Base-by-base conservation (phyloP, 2,113 vertebrate genomes). In the Eulacestoma nigropectus region DNA sequence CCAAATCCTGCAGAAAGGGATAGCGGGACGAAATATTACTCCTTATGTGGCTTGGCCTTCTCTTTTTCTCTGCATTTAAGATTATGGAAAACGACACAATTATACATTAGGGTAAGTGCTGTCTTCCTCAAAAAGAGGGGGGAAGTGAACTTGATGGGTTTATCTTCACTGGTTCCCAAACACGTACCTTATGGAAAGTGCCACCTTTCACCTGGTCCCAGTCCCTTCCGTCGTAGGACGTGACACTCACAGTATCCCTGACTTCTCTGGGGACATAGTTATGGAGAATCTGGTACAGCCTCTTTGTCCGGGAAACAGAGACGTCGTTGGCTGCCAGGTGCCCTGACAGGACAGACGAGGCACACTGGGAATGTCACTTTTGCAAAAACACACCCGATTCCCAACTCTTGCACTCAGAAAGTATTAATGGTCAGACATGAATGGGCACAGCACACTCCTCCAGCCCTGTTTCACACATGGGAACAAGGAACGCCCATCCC, bases 131-230 rank as follows among this genome's bases (percentile, higher is more conserved):
- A 64, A 83, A 86, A 81, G 22, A 78, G 30, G 16, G 77, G 23
- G 11, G 50, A 84, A 81, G 8, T 50, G 2, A 73, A 41, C 8
- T 19, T 59, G 10, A 46, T 11, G 23, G 20, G 29, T 68, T 81
- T 53, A 69, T 22, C 60, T 64, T 56, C 39, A 47, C 7, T 6
- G 1, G 22, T 16, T 87, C 74, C 73, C 19, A 9, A 72, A 41
- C 49, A 95, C 98, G 96, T 74, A 99, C 99, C 98, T 98, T 98
- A 92, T 99, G 98, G 96, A 98, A 99, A 37, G 98, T 97, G 78
- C 97, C 92, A 29, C 95, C 97, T 75, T 99, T 98, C 16, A 98
- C 81, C 46, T 98, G 96, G 25, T 95, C 97, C 98, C 99, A 99
- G 39, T 97, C 97, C 49, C 98, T 98, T 88, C 99, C 99, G 0